Percentiles rank a stretch among this genome's conserved stretches.
Conservation (phyloP, 1,140 invertebrate genomes). For the Metaphire vulgaris region DNA sequence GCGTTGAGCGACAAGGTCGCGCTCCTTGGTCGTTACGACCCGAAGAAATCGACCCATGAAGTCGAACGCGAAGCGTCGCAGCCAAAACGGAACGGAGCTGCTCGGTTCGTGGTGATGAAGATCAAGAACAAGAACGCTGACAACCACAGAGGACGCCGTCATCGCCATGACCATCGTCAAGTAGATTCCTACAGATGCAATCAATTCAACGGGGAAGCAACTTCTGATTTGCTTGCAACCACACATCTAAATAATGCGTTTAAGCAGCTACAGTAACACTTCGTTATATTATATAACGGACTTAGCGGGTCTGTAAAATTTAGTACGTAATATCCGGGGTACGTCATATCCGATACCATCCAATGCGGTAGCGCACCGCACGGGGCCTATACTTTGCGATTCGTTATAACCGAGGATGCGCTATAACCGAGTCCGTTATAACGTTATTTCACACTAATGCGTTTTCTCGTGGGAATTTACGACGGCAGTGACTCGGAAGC, state of each 20-base stretch:
- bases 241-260: not conserved
- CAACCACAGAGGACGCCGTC: conserved; percentile 18
- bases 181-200: conserved; percentile 30
- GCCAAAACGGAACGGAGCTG: conserved; percentile 22
- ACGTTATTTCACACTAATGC: not conserved
- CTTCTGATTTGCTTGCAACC: not conserved
- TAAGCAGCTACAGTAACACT: not conserved
- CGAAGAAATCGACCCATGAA: conserved; percentile 18
- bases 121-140: conserved; percentile 29
- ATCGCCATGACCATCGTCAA: conserved; percentile 29
- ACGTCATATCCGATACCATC: too few relatives aligned
- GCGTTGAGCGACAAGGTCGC: too few relatives aligned
- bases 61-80: conserved; percentile 21
- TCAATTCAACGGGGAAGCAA: not conserved
- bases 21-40: conserved; percentile 13
- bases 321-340: too few relatives aligned
- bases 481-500: too few relatives aligned
- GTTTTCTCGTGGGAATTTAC: not conserved
- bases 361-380: not conserved
- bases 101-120: conserved; percentile 28
- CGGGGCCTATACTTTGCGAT: too few relatives aligned
- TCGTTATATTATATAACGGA: too few relatives aligned
- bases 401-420: too few relatives aligned
- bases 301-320: too few relatives aligned
- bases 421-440: too few relatives aligned